These are phyloP conservation scores for Oreotrochilus melanogaster DNA, from an alignment of 2,113 vertebrate species.

Conservation along the genomic window DNA sequence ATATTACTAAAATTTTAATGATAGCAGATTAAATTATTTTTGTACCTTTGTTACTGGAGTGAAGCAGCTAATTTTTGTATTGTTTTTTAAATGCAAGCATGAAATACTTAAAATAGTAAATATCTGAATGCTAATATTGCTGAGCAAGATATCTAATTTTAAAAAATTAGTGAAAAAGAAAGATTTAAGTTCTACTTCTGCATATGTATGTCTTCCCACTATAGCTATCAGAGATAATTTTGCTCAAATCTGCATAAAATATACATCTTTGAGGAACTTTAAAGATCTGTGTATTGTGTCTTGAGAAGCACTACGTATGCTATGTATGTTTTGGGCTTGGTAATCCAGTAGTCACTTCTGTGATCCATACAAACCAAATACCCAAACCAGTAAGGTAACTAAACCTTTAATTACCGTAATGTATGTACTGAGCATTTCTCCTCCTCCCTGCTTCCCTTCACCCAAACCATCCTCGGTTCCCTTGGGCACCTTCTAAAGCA, in stretches of 20 bases:
- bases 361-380: constrained; percentile 78
- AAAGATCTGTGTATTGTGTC: constrained; percentile 3
- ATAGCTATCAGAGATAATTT: background rate
- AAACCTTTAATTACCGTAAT: constrained; percentile 83
- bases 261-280: constrained; percentile 21
- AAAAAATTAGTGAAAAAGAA: background rate
- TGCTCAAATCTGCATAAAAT: constrained; percentile 19
- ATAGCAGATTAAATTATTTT: background rate
- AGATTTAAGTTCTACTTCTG: background rate
- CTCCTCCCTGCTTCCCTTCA: constrained; percentile 57
- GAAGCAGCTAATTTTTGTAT: background rate
- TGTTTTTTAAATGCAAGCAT: background rate
- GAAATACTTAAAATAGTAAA: background rate
- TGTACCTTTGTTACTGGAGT: background rate
- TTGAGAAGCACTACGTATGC: constrained; percentile 1
- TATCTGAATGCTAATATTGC: background rate
- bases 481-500: constrained; percentile 60
- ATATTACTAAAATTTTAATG: background rate
- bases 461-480: constrained; percentile 64
- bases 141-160: background rate
- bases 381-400: constrained; percentile 75
- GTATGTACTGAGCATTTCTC: constrained; percentile 72
- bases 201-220: background rate
- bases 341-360: constrained; percentile 72
- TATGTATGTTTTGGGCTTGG: constrained; percentile 70